A percentile compares a stretch with the other conserved stretches of the same genome.
phyloP scores from a whole-genome alignment of 92 coral and sea anemone species.

The Zoanthus sansibaricus region DNA sequence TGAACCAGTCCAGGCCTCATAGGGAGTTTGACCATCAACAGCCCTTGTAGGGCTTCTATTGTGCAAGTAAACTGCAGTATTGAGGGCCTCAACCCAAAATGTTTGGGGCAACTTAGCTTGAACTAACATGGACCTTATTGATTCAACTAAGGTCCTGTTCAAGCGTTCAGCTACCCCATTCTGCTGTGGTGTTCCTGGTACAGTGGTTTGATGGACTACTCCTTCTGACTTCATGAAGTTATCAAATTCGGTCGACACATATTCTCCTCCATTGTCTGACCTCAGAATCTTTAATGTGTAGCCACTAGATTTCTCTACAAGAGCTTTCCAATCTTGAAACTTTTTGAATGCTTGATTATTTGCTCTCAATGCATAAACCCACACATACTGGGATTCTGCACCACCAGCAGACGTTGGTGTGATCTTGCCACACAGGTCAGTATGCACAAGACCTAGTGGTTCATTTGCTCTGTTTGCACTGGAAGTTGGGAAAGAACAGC shows the following conservation, averaged over 20 bases:
- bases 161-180: slow-evolving; percentile 71
- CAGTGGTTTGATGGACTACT: slow-evolving; percentile 59
- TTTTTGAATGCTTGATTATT: slow-evolving; percentile 55
- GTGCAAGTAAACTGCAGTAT: slow-evolving; percentile 59
- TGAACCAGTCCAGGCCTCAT: slow-evolving; percentile 67
- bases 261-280: slow-evolving; percentile 74
- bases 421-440: slow-evolving; percentile 77
- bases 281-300: slow-evolving; percentile 55
- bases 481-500: slow-evolving; percentile 54
- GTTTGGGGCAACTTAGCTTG: slow-evolving; percentile 67
- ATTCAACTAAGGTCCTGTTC: slow-evolving; percentile 71
- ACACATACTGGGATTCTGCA: slow-evolving; percentile 62
- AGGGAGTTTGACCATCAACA: slow-evolving; percentile 34
- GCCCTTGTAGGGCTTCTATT: slow-evolving; percentile 60
- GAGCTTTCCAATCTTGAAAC: slow-evolving; percentile 66
- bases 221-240: slow-evolving; percentile 63
- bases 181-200: slow-evolving; percentile 62
- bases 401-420: slow-evolving; percentile 65
- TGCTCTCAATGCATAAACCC: slow-evolving; percentile 66
- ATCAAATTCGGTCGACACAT: slow-evolving; percentile 56
- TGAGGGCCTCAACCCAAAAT: slow-evolving; percentile 71
- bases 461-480: slow-evolving; percentile 61
- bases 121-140: slow-evolving; percentile 62
- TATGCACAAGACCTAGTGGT: slow-evolving; percentile 63
- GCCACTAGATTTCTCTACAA: slow-evolving; percentile 72